Evolutionary conservation across 2,888 invertebrate species (phyloP).

Genomic region (Nasonovia ribisnigri): DNA sequence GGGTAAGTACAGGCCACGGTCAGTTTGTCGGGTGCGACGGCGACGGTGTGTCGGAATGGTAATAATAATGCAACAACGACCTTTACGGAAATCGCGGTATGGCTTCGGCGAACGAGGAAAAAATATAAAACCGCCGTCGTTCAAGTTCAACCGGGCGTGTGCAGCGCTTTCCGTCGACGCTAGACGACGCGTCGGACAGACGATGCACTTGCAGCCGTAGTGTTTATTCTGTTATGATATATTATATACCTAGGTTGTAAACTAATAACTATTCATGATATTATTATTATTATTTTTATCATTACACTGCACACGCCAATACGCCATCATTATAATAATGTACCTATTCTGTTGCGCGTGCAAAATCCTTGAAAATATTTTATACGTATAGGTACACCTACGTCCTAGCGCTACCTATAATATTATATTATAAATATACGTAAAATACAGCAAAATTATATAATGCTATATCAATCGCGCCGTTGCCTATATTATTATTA

Average conservation of each 20-base stretch:
- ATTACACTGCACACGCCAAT: constrained; percentile 3
- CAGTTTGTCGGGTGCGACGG: background rate
- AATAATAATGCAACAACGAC: background rate
- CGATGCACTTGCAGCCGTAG: background rate
- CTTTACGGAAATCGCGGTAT: background rate
- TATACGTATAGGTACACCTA: background rate
- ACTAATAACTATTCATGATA: background rate
- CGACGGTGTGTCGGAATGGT: background rate
- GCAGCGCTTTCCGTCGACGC: background rate
- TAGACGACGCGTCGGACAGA: background rate
- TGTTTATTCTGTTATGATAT: background rate
- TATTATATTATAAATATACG: background rate
- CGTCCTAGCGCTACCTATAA: background rate
- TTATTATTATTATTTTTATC: no score
- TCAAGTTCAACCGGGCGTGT: constrained; percentile 8
- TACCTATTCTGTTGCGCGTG: background rate
- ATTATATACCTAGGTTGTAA: background rate
- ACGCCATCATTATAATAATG: background rate
- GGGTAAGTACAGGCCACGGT: background rate
- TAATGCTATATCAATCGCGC: background rate
- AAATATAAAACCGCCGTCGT: background rate
- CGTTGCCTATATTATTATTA: background rate
- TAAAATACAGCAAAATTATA: background rate
- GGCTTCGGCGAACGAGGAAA: background rate
- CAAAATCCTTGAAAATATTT: background rate